A percentile compares a stretch with the other conserved stretches of the same genome.
Evolutionary conservation across 92 coral and sea anemone genomes (phyloP).

Genomic region (Anthopleura xanthogrammica): DNA sequence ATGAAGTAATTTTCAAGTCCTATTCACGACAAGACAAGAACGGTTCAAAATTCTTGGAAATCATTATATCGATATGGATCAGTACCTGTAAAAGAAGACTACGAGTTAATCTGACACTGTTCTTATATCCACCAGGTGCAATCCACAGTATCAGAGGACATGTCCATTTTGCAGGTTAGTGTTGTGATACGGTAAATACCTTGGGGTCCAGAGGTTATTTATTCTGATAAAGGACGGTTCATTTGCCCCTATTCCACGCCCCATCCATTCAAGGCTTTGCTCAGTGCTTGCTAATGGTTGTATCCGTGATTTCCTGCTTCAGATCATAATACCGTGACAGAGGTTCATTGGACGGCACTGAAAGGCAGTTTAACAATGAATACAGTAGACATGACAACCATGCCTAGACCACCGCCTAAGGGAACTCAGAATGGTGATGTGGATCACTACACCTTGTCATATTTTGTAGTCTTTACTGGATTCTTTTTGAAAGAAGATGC

Average conservation of each 20-base stretch:
- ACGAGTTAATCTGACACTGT: not conserved
- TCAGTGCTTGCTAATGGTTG: not conserved
- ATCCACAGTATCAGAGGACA: conserved; percentile 76
- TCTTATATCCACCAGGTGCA: conserved; percentile 42
- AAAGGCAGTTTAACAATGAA: conserved; percentile 53
- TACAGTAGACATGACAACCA: conserved; percentile 48
- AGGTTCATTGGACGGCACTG: conserved; percentile 71
- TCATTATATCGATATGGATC: not conserved
- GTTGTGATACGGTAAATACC: not conserved
- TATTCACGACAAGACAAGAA: too few species aligned
- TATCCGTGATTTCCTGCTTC: not conserved
- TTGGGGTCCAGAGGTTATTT: too few species aligned
- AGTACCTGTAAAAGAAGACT: not conserved
- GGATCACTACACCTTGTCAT: conserved; percentile 35
- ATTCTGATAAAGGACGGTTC: too few species aligned
- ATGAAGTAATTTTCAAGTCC: too few species aligned
- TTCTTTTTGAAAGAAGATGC: conserved; percentile 59
- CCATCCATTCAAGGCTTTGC: too few species aligned
- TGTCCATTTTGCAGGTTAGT: conserved; percentile 58
- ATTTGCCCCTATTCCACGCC: too few species aligned
- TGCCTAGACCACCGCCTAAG: conserved; percentile 78
- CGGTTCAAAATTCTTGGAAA: too few species aligned
- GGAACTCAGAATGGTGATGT: conserved; percentile 53
- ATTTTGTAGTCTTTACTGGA: conserved; percentile 71
- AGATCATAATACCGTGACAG: conserved; percentile 59